Conservation (phyloP, 2,888 invertebrate genomes). For the Athalia rosae region DNA sequence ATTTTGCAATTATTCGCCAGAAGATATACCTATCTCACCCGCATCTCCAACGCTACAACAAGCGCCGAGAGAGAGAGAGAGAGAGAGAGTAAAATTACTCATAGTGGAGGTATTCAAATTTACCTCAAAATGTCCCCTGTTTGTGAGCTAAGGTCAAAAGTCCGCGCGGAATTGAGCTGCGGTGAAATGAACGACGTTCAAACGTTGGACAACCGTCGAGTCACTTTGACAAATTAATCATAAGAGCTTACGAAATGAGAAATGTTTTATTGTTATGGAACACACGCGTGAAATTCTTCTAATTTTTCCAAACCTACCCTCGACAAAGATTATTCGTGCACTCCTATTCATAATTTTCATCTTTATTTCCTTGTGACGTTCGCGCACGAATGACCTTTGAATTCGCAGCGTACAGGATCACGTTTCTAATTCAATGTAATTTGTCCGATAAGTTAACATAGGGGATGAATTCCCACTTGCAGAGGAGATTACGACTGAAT, state of each 20-base stretch:
- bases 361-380: constrained; percentile 2
- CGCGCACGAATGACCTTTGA: neutral
- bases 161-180: too few species aligned
- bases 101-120: neutral
- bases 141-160: too few species aligned
- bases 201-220: too few species aligned
- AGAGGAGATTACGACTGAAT: constrained; percentile 16
- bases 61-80: neutral
- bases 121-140: neutral
- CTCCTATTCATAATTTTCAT: neutral
- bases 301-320: constrained; percentile 1
- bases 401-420: neutral
- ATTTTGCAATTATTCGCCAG: constrained; percentile 14
- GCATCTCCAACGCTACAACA: too few species aligned
- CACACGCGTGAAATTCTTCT: too few species aligned
- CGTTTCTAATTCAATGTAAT: constrained; percentile 30
- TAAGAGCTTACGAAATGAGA: too few species aligned
- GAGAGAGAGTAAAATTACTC: constrained; percentile 10
- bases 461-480: neutral
- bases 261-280: too few species aligned
- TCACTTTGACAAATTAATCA: too few species aligned
- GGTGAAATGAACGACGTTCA: too few species aligned
- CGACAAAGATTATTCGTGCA: neutral
- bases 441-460: neutral
- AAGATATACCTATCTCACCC: neutral